These are phyloP conservation scores for Anagrus nilaparvatae DNA, from an alignment of 1,140 invertebrate genomes.

Conservation along the genomic window DNA sequence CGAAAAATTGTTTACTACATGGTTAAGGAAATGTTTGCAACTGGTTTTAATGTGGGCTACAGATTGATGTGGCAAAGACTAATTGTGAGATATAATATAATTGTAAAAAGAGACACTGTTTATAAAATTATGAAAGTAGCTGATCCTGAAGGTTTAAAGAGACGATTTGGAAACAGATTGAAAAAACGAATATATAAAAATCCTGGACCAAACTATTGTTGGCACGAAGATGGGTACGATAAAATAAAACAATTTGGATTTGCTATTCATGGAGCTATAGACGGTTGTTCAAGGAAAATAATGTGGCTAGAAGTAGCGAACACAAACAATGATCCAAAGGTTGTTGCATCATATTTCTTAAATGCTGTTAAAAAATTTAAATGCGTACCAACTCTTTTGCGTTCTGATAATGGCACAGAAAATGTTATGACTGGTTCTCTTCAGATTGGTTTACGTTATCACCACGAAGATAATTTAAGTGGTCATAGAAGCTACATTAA, in stretches of 20 bases:
- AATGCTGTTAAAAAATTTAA: not conserved
- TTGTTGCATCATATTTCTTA: not conserved
- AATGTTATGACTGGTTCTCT: not conserved
- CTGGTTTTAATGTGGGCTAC: not conserved
- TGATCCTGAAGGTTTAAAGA: not conserved
- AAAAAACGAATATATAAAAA: not conserved
- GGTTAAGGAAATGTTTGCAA: no score
- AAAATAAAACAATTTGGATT: conserved; percentile 1
- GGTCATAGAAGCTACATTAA: not conserved
- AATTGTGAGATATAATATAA: not conserved
- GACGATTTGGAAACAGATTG: not conserved
- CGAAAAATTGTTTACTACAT: no score
- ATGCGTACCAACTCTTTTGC: not conserved
- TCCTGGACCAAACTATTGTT: conserved; percentile 1
- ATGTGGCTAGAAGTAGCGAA: conserved; percentile 1
- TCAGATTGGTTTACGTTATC: not conserved
- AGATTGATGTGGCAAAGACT: not conserved
- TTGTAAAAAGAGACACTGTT: conserved; percentile 1
- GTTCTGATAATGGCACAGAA: not conserved
- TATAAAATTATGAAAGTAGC: not conserved
- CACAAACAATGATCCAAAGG: not conserved
- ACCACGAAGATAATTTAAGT: not conserved
- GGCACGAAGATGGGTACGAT: conserved; percentile 3
- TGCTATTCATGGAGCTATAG: not conserved
- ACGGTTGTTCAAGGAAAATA: not conserved